Base-by-base conservation (phyloP, 2,797 vertebrate genomes). In the Pseudochromis fuscus region DNA sequence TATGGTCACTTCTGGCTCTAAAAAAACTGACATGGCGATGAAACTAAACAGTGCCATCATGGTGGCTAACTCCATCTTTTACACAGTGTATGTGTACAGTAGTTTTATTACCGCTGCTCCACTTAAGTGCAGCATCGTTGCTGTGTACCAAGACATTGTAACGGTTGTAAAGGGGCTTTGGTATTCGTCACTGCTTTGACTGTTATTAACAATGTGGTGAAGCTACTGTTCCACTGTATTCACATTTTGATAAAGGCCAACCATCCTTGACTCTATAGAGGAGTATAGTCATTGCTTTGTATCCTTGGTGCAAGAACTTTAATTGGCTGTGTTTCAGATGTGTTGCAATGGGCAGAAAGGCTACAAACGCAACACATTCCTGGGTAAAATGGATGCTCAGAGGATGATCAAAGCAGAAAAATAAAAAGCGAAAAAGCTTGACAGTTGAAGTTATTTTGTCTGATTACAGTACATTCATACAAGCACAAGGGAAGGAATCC, bases 391-490 rank as follows among this genome's bases (percentile, higher is more conserved):
- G 11, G 5, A 37, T 38, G 10, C 30, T 63, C 16, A 0, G 11
- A n/a, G 4, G 24, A 4, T 44, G 28, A 70, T 55, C 18, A 66
- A 61, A 71, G 44, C 15, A 23, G 5, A 12, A 35, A 57, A 49
- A 5, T 7, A 65, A 44, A 24, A 38, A 44, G 10, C n/a, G 42
- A 42, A 64, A 71, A 61, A 16, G 61, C 30, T 28, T 7, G 42
- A 37, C 57, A 19, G 57, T 19, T 31, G 38, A 48, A 45, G 62
- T 49, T 37, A 44, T 67, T 77, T 23, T 58, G 16, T 1, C 1
- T 30, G 46, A 72, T 66, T 68, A n/a, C 19, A 23, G 3, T 19
- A 6, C 21, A 38, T 35, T 46, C 48, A 68, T 28, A 6, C 7
- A 3, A 27, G 18, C 10, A 4, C 24, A 12, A 30, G 38, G 19